Evolutionary conservation across 2,888 invertebrate genomes (phyloP), one percentile per base, ranked within the genome.

Genomic region (Plutella xylostella): DNA sequence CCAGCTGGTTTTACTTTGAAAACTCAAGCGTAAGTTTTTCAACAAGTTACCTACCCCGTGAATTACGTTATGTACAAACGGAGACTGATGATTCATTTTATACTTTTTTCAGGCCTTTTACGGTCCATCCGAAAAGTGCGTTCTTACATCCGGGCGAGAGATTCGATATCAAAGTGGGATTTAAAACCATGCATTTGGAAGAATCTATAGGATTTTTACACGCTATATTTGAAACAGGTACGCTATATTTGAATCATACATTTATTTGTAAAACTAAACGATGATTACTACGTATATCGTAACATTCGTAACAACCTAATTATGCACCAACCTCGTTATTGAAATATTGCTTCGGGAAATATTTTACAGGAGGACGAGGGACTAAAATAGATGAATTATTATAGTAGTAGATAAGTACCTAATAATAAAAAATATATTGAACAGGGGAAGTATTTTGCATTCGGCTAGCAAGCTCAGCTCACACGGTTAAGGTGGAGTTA

Each of bases 401-500:
- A n/a, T n/a, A n/a, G n/a, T n/a, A n/a, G n/a, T n/a, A n/a, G n/a
- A n/a, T n/a, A n/a, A n/a, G n/a, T n/a, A n/a, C n/a, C 28, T 3
- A 28, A 19, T 20, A 9, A 0, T 15, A 18, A 14, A 7, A 33
- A 15, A 22, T 18, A n/a, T 17, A 9, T 11, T 5, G 45, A 44
- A 21, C 65, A 67, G 88, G 87, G 4, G 87, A 88, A 63, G 69
- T 67, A 40, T 72, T 88, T 49, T 54, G 56, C 18, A 76, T 88
- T 17, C 60, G 64, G 14, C 45, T 87, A 3, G 58, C 57, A 35
- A 85, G 85, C 12, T 63, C 69, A 4, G 80, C 86, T 0, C 64
- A 79, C 28, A 72, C 74, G 37, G 85, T 85, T 2, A 71, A 66
- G 21, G 65, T 90, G 39, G 65, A 71, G 44, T 55, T 90, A 12